Conservation (phyloP, 1,140 invertebrate species). For the Homarus americanus region DNA sequence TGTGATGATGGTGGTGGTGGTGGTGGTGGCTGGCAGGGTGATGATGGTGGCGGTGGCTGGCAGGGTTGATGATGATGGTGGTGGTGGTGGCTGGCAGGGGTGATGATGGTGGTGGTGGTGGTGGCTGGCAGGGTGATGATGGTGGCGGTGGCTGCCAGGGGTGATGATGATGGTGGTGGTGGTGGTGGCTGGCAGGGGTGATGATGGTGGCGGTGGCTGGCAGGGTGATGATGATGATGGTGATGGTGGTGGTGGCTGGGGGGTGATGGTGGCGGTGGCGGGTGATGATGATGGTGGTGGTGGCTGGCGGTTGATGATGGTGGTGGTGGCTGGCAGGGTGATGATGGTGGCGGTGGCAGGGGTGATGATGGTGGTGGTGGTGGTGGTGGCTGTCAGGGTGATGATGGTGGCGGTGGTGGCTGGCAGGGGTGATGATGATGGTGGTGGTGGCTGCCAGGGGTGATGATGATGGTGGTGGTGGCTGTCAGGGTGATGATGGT, state of each 20-base stretch:
- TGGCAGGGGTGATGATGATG: too few relatives aligned
- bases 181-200: not conserved
- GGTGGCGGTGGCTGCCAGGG: not conserved
- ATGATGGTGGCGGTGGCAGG: too few relatives aligned
- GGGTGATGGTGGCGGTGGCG: not conserved
- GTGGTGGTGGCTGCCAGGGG: too few relatives aligned
- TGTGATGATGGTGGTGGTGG: too few relatives aligned
- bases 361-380: not conserved
- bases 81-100: too few relatives aligned
- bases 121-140: too few relatives aligned
- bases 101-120: not conserved
- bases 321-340: too few relatives aligned
- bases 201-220: not conserved
- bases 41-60: too few relatives aligned
- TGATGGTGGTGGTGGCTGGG: not conserved
- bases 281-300: not conserved
- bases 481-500: not conserved
- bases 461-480: not conserved
- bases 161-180: not conserved
- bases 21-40: too few relatives aligned
- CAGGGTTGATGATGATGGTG: too few relatives aligned
- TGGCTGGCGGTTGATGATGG: not conserved
- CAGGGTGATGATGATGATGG: not conserved
- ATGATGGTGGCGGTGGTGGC: too few relatives aligned
- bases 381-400: not conserved